Base-by-base conservation (phyloP, 92 coral and sea anemone species). In the Epizoanthus scotinus region DNA sequence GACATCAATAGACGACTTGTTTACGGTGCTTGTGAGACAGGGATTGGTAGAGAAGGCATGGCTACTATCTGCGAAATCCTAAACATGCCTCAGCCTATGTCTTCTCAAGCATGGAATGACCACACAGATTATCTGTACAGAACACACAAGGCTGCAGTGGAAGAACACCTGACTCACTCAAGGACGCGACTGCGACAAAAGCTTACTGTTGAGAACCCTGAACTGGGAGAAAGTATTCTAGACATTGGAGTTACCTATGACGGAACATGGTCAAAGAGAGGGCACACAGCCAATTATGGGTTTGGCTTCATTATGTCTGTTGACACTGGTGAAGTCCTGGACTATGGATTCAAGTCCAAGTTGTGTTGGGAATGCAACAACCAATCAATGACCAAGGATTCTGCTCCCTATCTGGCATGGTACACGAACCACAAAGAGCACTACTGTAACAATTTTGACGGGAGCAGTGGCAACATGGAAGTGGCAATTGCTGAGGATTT, bases 231-330 rank as follows among this genome's bases (percentile, higher is more conserved):
- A n/a, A n/a, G n/a, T n/a, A 65, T 72, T 34, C 28, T 83, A n/a
- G 81, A 83, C 44, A 62, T 83, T 74, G 71, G 73, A 27, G 86
- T 73, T 28, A 83, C 82, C 28, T 82, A 61, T 63, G 82, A 83
- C 50, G 75, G 82, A 21, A 83, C 86, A 72, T 83, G 82, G 82
- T 73, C 82, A 22, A 83, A 73, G 25, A 55, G 82, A 61, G 86
- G 86, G 40, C 82, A 73, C 65, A 73, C 71, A 52, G 86, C 82
- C 42, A 83, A 83, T 56, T 83, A 55, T 53, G 82, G 82, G 29
- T 83, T 82, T 82, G 69, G 78, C 13, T 82, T 73, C 73, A 81
- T 75, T n/a, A n/a, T n/a, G n/a, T n/a, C n/a, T n/a, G n/a, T n/a
- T n/a, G n/a, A n/a, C n/a, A n/a, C n/a, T n/a, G 54, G 82, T 8